Conservation (phyloP, 2,888 invertebrate genomes). For the Hemistola chrysoprasaria region DNA sequence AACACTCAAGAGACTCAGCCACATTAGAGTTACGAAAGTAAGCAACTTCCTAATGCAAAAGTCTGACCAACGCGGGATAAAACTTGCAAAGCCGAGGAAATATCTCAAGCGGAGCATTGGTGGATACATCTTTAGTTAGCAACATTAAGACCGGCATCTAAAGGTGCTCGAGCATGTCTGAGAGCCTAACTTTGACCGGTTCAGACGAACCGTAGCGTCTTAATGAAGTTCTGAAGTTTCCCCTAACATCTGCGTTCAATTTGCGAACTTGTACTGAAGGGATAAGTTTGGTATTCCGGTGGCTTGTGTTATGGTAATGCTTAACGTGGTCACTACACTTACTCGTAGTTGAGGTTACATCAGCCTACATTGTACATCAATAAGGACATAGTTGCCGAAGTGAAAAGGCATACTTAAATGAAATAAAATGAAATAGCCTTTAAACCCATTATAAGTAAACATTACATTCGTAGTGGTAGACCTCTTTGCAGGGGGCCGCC, state of each 20-base stretch:
- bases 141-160: slow-evolving; percentile 48
- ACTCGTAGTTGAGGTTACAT: slow-evolving; percentile 37
- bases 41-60: slow-evolving; percentile 44
- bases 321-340: slow-evolving; percentile 47
- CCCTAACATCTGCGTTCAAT: slow-evolving; percentile 35
- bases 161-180: slow-evolving; percentile 58
- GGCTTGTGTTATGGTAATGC: slow-evolving; percentile 28
- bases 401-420: too few species aligned
- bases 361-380: slow-evolving; percentile 27
- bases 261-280: slow-evolving; percentile 38
- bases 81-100: slow-evolving; percentile 51
- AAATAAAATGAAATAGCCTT: too few species aligned
- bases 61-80: slow-evolving; percentile 40
- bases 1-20: slow-evolving; percentile 29
- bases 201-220: slow-evolving; percentile 65
- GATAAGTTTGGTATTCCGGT: slow-evolving; percentile 43
- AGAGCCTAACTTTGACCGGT: slow-evolving; percentile 60
- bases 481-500: too few species aligned
- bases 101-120: slow-evolving; percentile 41
- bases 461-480: too few species aligned
- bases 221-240: slow-evolving; percentile 71
- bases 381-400: slow-evolving; percentile 24
- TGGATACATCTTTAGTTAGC: slow-evolving; percentile 48
- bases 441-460: too few species aligned
- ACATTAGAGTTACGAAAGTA: slow-evolving; percentile 29